Conservation (phyloP, 35 echinoderm and acorn worm genomes). For the Amphiura filiformis region DNA sequence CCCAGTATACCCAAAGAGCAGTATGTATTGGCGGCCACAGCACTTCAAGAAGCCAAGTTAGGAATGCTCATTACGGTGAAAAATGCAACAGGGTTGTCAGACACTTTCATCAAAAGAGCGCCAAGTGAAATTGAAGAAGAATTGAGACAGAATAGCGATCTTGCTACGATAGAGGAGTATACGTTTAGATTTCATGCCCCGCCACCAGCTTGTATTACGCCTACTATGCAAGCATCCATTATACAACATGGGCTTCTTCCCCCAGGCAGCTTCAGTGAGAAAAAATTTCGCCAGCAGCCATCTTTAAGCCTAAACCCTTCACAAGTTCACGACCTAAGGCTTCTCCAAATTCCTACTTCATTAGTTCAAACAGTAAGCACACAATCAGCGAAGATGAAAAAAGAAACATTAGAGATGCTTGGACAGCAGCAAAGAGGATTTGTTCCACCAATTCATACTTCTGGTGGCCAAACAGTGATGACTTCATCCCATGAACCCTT, state of each 20-base stretch:
- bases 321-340: no score
- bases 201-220: neutral
- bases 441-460: no score
- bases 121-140: neutral
- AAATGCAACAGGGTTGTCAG: neutral
- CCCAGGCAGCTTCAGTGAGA: neutral
- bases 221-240: neutral
- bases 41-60: neutral
- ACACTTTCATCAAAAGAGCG: neutral
- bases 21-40: neutral
- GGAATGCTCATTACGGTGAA: neutral
- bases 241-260: neutral
- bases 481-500: no score
- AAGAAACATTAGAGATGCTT: no score
- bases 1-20: neutral
- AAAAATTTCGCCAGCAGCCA: neutral
- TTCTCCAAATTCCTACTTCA: no score
- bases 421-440: no score
- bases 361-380: no score
- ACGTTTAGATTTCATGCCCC: neutral
- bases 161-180: neutral
- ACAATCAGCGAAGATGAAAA: no score
- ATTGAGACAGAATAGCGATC: neutral
- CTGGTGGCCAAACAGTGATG: no score
- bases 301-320: no score